Evolutionary conservation across 2,113 vertebrate genomes (phyloP), one percentile per base, ranked within the genome.

Genomic region (Oreochromis spilurus): DNA sequence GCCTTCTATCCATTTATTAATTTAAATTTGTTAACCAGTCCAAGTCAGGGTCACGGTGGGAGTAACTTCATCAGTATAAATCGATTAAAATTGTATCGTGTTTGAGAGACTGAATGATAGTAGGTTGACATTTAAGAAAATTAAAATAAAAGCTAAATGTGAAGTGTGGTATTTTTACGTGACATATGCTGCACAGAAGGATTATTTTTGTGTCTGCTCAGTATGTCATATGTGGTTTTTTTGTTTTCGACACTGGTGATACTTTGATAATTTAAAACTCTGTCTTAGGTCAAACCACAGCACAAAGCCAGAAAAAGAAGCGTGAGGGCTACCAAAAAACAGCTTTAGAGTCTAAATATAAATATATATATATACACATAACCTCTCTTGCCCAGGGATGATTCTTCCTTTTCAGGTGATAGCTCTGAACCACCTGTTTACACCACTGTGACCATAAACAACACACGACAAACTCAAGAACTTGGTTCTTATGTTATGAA

Each of bases 91-190:
- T 21, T 21, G 21, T 21, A 21, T 21, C 21, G 2, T 21, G 21
- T 21, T 21, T 53, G 52, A 53, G 52, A 53, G 52, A 11, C 52
- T 53, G 52, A 53, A 53, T 21, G 9, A n/a, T 53, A 0, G 9
- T 21, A 53, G 0, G 7, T n/a, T 5, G 9, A 53, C 0, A 5
- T 21, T 0, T 11, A 10, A 21, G 3, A 54, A 54, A 24, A 54
- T 21, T 21, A 2, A 24, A 54, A 54, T 54, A 12, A 11, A 11
- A 11, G n/a, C 52, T 54, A n/a, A 10, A 19, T 4, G 38, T 21
- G 52, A 54, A 12, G 21, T 55, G n/a, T 21, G 21, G 53, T 55
- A 21, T 12, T 55, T 10, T 21, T 54, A 12, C 3, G 1, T 12
- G n/a, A 4, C n/a, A 54, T 24, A 12, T 6, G 2, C 3, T 12